Evolutionary conservation across 2,888 invertebrate species (phyloP), one percentile per base, ranked within the genome.

Genomic region (Catocala fraxini): DNA sequence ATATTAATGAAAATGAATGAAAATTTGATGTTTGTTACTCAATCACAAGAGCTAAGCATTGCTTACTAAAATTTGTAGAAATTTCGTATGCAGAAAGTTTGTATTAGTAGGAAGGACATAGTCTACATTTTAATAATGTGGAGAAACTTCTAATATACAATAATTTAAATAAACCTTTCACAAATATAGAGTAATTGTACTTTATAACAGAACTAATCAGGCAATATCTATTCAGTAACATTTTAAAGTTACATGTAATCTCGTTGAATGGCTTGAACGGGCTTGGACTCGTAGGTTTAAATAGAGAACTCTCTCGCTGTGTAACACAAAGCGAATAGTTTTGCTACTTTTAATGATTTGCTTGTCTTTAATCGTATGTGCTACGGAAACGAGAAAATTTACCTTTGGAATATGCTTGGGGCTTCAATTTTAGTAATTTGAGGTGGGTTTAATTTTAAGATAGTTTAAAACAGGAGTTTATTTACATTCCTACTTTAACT

Each of bases 211-310:
- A n/a, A n/a, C 72, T 73, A 72, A 69, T 73, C 70, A 71, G 67
- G 69, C 69, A 63, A 71, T 80, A 70, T 75, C 71, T 77, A 80
- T 81, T 80, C 79, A 61, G 71, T 75, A 76, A 81, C 76, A 82
- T 84, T 86, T 84, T 79, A 84, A 87, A 88, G 84, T 84, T 80
- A 82, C 81, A 85, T 85, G 84, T 86, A 86, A 87, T 87, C 81
- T 78, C 69, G 68, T 71, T 71, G 71, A 84, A 80, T 76, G 75
- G 77, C 73, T 68, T 70, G 70, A 63, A 65, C 65, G 59, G 48
- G 51, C 51, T 12, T 60, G 13, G 35, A 47, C 55, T 47, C 42
- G 42, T 60, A 45, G 55, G 51, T 51, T 55, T 55, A 39, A 57
- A 57, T 55, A 39, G 79, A 76, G 71, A 68, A 71, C 60, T 70